phyloP scores from a whole-genome alignment of 2,797 vertebrate genomes.

The Acanthornis magna region DNA sequence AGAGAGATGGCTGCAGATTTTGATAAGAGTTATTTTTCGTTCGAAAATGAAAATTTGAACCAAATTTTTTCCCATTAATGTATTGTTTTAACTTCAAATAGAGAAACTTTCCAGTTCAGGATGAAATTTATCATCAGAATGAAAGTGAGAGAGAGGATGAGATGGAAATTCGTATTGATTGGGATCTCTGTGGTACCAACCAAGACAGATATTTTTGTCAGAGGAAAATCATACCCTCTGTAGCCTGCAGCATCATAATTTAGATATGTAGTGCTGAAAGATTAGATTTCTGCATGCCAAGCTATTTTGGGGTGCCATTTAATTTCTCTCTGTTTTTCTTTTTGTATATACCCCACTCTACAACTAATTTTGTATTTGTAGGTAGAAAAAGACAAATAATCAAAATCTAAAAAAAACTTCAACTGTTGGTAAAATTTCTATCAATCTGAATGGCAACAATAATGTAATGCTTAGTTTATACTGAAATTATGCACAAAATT shows the following conservation, averaged over 20 bases:
- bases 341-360: background rate
- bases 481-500: background rate
- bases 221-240: background rate
- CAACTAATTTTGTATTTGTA: background rate
- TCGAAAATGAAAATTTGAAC: background rate
- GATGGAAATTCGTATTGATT: background rate
- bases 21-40: background rate
- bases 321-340: background rate
- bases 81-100: background rate
- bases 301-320: background rate
- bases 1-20: background rate
- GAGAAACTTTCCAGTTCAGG: background rate
- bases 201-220: background rate
- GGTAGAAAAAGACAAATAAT: background rate
- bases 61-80: background rate
- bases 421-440: background rate
- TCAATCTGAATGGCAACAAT: background rate
- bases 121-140: background rate
- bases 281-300: background rate
- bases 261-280: background rate
- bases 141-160: background rate
- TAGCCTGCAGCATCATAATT: background rate
- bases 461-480: background rate
- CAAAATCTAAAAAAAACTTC: background rate
- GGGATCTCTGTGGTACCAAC: background rate